Base-by-base conservation (phyloP, 1,140 invertebrate species). In the Hyphantria cunea region DNA sequence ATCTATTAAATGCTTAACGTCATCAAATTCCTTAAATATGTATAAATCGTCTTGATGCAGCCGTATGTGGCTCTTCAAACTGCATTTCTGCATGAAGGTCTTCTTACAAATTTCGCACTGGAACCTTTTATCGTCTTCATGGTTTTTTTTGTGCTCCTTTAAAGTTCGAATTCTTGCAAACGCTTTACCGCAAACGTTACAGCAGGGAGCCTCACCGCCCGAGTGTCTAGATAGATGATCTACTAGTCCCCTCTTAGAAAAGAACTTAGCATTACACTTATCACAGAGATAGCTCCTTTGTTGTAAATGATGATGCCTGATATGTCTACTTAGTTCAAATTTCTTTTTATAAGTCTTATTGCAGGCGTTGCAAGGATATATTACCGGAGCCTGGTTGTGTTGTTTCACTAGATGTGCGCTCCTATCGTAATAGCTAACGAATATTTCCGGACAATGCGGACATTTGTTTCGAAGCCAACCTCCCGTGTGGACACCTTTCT, bases 161-260 rank as follows among this genome's bases (percentile, higher is more conserved):
- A 97, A 80, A 10, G 96, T 96, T 0, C 96, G 95, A 89, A 95
- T 95, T 64, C 94, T 94, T 0, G 92, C 92, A 8, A 93, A 93
- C 0, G 87, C 76, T 45, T 93, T 96, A 10, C 94, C 94, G 77
- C 97, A 98, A 0, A 96, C 94, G 10, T 92, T 89, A 80, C 96
- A 98, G 9, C 95, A 80, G 62, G 86, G 93, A 10, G 76, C 58
- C 34, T 87, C 77, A 0, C 78, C 76, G n/a, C 85, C 89, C 0
- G 76, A 71, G 48, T 92, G 90, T 17, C 81, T 76, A 17, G 79
- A 70, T 55, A 88, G 67, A 25, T 91, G 88, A 49, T 90, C 88
- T 0, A 84, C 84, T 0, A 93, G 72, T 13, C 86, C 88, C 0
- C 83, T 74, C 52, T 90, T 90, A 3, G 89, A 88, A 61, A 84